Evolutionary conservation across 2,113 vertebrate species (phyloP).

Genomic region (Neomonachus schauinslandi): DNA sequence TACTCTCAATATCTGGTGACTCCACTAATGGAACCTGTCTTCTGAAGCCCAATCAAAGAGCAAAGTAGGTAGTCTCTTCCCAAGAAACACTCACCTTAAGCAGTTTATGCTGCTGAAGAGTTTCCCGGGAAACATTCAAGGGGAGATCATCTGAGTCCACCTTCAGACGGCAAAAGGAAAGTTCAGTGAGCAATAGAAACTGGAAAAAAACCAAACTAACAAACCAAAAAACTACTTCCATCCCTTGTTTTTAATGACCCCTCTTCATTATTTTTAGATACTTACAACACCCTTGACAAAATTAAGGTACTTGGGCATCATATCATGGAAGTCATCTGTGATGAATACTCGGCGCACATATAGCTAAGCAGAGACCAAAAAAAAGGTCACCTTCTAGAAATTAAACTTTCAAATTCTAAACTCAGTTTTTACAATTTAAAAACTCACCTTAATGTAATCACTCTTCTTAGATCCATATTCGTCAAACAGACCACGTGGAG

Average conservation of each 20-base stretch:
- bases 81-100: constrained; percentile 90
- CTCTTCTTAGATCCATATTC: constrained; percentile 99
- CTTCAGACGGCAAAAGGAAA: constrained; percentile 79
- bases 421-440: background rate
- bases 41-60: background rate
- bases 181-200: background rate
- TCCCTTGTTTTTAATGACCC: fast-evolving
- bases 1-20: background rate
- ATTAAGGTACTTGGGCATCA: constrained; percentile 99
- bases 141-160: constrained; percentile 99
- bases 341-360: constrained; percentile 99
- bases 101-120: constrained; percentile 98
- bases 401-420: background rate
- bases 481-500: constrained; percentile 97
- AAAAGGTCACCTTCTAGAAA: constrained; percentile 38
- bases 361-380: constrained; percentile 85
- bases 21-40: background rate
- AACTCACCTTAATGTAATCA: constrained; percentile 96
- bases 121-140: constrained; percentile 98
- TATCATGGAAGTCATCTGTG: constrained; percentile 99
- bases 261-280: constrained; percentile 58
- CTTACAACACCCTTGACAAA: constrained; percentile 98
- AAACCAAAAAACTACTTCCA: background rate
- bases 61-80: background rate
- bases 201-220: background rate